Percentiles rank a stretch among this genome's conserved stretches.
Evolutionary conservation across 1,140 invertebrate genomes (phyloP).

Genomic region (Drosophila melanogaster): Release_6_plus_ISO1_MT NT_037436.4:17759001-17759500

Average conservation of each 20-base stretch:
- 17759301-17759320: constrained; percentile 67
- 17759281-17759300: constrained; percentile 24
- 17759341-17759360: constrained; percentile 62
- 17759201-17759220: constrained; percentile 33
- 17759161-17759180: constrained; percentile 72
- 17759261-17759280: background rate
- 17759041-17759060: constrained; percentile 62
- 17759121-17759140: constrained; percentile 47
- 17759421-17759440: background rate
- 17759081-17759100: constrained; percentile 66
- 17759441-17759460: background rate
- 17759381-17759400: constrained; percentile 12
- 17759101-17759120: constrained; percentile 53
- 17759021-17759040: constrained; percentile 69
- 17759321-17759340: constrained; percentile 63
- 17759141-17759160: constrained; percentile 71
- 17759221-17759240: constrained; percentile 2
- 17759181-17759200: constrained; percentile 61
- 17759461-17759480: background rate
- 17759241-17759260: constrained; percentile 22
- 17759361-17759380: constrained; percentile 28
- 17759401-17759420: constrained; percentile 10
- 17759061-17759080: constrained; percentile 73
- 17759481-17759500: no score
- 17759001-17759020: constrained; percentile 43